Conservation (phyloP, 2,113 vertebrate species). For the Stomatorhinus ivindoensis region DNA sequence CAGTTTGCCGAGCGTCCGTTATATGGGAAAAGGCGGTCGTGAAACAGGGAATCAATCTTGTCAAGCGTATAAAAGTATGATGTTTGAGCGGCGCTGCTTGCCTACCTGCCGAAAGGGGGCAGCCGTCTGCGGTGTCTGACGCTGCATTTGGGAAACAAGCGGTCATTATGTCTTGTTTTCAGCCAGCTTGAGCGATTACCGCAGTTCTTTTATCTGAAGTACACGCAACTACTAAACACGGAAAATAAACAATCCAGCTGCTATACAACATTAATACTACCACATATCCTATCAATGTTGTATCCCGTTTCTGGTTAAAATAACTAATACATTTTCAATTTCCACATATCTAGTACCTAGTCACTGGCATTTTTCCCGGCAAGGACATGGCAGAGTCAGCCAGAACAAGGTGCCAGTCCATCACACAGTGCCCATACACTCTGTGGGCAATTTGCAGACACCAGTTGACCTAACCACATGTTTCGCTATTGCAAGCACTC, state of each 20-base stretch:
- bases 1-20: not conserved
- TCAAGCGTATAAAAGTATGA: not conserved
- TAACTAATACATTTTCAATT: not conserved
- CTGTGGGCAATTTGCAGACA: not conserved
- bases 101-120: not conserved
- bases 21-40: not conserved
- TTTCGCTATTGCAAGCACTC: not conserved
- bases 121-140: not conserved
- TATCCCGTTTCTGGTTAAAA: not conserved
- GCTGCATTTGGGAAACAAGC: not conserved
- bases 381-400: not conserved
- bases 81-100: not conserved
- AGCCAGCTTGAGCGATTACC: not conserved
- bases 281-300: not conserved
- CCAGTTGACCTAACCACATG: not conserved
- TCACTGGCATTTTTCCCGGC: not conserved
- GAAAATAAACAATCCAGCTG: not conserved
- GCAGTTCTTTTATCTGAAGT: not conserved
- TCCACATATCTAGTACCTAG: not conserved
- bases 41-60: slow-evolving; percentile 18
- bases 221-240: not conserved
- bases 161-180: not conserved
- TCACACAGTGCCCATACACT: not conserved
- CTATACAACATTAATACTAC: not conserved
- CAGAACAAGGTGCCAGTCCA: not conserved